A percentile compares a stretch with the other conserved stretches of the same genome.
Evolutionary conservation across 2,113 vertebrate genomes (phyloP).

Genomic region (Hystrix cristata): DNA sequence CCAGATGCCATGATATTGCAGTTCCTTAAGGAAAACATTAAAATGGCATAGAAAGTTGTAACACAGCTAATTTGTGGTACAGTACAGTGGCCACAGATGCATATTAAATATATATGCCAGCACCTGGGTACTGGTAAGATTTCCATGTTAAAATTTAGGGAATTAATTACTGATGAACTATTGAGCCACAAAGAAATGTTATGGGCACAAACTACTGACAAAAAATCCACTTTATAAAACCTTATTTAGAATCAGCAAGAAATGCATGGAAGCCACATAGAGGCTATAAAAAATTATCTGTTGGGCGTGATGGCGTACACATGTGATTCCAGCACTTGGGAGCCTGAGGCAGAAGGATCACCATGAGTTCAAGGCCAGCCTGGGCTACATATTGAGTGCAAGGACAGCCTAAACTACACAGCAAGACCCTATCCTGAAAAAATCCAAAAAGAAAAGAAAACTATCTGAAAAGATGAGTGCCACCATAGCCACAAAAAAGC

Average conservation of each 20-base stretch:
- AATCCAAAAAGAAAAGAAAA: not conserved
- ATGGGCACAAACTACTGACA: not conserved
- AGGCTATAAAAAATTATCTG: not conserved
- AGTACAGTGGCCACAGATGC: not conserved
- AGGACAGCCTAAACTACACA: not conserved
- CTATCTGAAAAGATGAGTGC: not conserved
- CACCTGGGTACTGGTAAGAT: not conserved
- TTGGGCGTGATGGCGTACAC: no score
- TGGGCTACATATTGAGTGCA: not conserved
- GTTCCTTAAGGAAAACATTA: not conserved
- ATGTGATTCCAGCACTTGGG: not conserved
- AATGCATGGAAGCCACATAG: not conserved
- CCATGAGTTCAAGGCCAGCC: not conserved
- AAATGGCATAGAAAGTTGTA: not conserved
- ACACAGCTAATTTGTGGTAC: not conserved
- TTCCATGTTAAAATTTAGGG: not conserved
- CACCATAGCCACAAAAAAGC: not conserved
- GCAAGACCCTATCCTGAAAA: not conserved
- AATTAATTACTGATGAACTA: not conserved
- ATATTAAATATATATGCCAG: not conserved
- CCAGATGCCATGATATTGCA: not conserved
- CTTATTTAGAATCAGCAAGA: not conserved
- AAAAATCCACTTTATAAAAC: not conserved
- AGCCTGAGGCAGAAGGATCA: not conserved
- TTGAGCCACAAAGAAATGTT: not conserved